Evolutionary conservation across 2,113 vertebrate genomes (phyloP).

Genomic region (Mesocricetus auratus): DNA sequence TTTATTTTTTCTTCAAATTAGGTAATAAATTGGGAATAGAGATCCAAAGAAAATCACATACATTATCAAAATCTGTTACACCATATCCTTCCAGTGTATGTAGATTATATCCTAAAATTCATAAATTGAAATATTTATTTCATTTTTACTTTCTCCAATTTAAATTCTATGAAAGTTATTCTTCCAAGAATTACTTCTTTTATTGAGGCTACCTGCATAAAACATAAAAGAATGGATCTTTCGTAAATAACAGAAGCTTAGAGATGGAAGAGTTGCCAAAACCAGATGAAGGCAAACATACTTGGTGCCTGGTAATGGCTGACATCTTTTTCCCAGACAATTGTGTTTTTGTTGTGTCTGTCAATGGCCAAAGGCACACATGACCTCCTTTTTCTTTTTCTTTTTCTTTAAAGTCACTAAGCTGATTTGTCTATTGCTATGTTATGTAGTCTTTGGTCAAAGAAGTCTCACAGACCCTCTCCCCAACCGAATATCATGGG

Average conservation of each 20-base stretch:
- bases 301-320: background rate
- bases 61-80: background rate
- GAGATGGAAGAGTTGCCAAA: background rate
- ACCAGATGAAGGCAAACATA: background rate
- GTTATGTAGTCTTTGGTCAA: background rate
- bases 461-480: background rate
- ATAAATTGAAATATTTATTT: background rate
- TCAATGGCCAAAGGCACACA: background rate
- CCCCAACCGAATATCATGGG: background rate
- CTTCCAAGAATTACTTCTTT: background rate
- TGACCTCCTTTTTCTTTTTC: background rate
- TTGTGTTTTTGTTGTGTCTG: background rate
- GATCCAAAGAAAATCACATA: background rate
- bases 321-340: background rate
- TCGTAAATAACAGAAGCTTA: background rate
- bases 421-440: background rate
- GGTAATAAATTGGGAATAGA: background rate
- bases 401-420: background rate
- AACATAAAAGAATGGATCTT: background rate
- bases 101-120: background rate
- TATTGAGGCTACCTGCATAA: background rate
- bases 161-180: background rate
- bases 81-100: background rate
- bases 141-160: background rate
- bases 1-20: background rate